phyloP scores from a whole-genome alignment of 2,888 invertebrate genomes.

The Pterostichus niger region DNA sequence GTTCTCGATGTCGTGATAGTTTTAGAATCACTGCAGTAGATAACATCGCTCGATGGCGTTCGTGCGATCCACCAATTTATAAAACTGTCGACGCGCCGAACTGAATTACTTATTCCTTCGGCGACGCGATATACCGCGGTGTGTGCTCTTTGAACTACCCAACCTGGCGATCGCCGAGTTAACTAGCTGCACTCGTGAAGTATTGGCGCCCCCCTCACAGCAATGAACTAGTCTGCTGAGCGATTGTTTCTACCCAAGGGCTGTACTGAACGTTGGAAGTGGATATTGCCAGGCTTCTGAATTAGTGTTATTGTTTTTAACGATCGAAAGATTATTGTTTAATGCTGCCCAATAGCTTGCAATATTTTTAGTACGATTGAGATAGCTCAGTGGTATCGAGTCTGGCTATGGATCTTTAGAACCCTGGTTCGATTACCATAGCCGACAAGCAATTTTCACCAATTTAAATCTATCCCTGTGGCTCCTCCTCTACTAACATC shows the following conservation, averaged over 20 bases:
- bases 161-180: slow-evolving; percentile 15
- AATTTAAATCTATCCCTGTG: no score
- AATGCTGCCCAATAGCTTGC: slow-evolving; percentile 12
- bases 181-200: slow-evolving; percentile 20
- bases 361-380: background rate
- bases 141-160: slow-evolving; percentile 58
- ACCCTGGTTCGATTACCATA: no score
- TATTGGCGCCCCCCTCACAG: background rate
- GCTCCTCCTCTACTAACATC: no score
- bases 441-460: no score
- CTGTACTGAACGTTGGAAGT: background rate
- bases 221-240: background rate
- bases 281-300: background rate
- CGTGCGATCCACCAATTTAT: slow-evolving; percentile 66
- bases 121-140: slow-evolving; percentile 38
- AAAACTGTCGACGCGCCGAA: slow-evolving; percentile 66
- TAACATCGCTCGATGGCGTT: slow-evolving; percentile 60
- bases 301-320: background rate
- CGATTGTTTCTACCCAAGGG: background rate
- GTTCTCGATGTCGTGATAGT: background rate
- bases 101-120: slow-evolving; percentile 64
- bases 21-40: slow-evolving; percentile 45
- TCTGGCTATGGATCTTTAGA: no score
- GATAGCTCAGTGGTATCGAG: background rate
- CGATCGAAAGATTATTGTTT: background rate